Percentiles rank a stretch among this genome's conserved stretches.
Evolutionary conservation across 1,140 invertebrate species (phyloP).

Genomic region (Lepidurus apus): DNA sequence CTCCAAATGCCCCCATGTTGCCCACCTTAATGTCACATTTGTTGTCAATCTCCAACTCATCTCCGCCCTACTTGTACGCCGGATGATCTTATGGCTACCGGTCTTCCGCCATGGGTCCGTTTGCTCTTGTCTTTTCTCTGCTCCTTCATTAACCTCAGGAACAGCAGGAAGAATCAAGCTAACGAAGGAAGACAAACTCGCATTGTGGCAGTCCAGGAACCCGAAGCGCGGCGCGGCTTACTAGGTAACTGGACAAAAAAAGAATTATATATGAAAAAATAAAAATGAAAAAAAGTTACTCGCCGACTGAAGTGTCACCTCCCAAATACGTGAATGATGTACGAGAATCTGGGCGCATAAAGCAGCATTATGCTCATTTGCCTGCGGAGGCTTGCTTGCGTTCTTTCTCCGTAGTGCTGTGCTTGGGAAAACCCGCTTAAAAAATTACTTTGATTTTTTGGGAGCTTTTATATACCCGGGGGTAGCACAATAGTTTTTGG

Average conservation of each 20-base stretch:
- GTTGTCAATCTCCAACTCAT: conserved; percentile 18
- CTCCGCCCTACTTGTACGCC: neutral
- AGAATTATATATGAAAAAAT: too few species aligned
- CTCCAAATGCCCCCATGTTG: neutral
- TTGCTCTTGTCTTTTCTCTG: neutral
- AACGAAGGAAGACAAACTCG: neutral
- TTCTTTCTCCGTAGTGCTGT: too few species aligned
- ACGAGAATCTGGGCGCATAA: too few species aligned
- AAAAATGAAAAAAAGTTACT: too few species aligned
- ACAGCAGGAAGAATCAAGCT: neutral
- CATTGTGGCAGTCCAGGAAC: too few species aligned
- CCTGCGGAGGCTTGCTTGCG: too few species aligned
- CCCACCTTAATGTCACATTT: conserved; percentile 21
- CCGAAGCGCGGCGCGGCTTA: too few species aligned
- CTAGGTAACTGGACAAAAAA: too few species aligned
- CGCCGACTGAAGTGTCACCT: too few species aligned
- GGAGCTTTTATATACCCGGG: neutral
- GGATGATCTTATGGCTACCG: neutral
- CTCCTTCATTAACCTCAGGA: neutral
- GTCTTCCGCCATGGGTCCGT: neutral
- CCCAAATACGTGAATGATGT: too few species aligned
- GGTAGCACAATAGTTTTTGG: neutral
- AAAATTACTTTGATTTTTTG: conserved; percentile 1
- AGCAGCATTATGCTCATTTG: too few species aligned
- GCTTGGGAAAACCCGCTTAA: neutral